phyloP scores from a whole-genome alignment of 2,113 vertebrate genomes.

The Saguinus imperator region DNA sequence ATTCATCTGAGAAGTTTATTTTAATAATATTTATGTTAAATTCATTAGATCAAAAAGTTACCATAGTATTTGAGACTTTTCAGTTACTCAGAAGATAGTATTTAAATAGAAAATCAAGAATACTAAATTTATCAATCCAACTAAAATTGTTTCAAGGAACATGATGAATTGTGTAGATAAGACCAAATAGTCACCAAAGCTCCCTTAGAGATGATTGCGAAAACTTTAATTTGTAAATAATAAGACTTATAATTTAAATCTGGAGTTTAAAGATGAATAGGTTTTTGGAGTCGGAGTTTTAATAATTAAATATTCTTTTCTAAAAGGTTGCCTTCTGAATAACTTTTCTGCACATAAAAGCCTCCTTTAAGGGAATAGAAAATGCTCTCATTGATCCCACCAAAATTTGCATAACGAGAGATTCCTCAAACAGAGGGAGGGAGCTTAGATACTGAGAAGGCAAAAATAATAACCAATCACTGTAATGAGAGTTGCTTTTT shows the following conservation, averaged over 20 bases:
- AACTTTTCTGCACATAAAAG: background rate
- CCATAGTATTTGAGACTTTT: background rate
- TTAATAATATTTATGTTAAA: slow-evolving; percentile 16
- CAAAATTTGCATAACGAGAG: background rate
- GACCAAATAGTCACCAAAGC: background rate
- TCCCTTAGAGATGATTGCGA: background rate
- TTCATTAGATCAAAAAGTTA: background rate
- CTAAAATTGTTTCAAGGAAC: background rate
- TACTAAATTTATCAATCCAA: background rate
- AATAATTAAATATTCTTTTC: background rate
- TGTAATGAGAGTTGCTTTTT: background rate
- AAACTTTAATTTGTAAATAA: background rate
- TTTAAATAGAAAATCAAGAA: background rate
- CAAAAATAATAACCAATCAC: background rate
- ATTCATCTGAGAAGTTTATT: background rate
- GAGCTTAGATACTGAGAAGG: background rate
- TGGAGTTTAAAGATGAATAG: background rate
- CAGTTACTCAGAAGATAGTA: background rate
- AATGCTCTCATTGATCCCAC: background rate
- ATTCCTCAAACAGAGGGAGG: background rate
- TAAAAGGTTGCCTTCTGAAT: background rate
- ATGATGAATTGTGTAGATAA: background rate
- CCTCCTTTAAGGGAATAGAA: background rate
- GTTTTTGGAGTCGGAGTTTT: background rate
- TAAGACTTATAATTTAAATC: background rate